Evolutionary conservation across 2,797 vertebrate genomes (phyloP), one percentile per base, ranked within the genome.

Genomic region (Acanthiza pusilla): DNA sequence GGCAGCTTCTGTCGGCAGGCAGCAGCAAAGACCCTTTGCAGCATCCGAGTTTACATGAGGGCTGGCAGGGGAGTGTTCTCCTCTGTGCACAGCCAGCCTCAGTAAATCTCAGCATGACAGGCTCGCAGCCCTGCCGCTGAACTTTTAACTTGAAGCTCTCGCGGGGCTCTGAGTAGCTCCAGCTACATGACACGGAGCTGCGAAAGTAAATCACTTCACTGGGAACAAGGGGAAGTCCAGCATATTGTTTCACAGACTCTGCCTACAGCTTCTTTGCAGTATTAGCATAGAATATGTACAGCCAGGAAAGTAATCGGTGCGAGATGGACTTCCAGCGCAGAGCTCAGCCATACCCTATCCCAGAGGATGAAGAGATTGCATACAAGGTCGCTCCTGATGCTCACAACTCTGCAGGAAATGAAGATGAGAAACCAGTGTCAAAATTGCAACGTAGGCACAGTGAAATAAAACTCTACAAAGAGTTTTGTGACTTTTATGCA

Each of bases 401-500:
- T 75, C 96, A 67, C 71, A 95, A 85, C 30, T 95, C 95, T 6
- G 94, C 98, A 10, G 97, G 96, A 51, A 98, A 96, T 5, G 98
- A 98, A 87, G 97, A 91, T 1, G 98, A 99, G 96, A 97, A 99
- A 88, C 98, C 98, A 1, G 98, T 99, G 74, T 99, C 99, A 92
- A 99, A 98, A 92, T 96, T 98, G 72, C 99, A 99, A 93, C 98
- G 98, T 92, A 98, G 99, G 84, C 99, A 98, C 88, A 99, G 99
- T 90, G 99, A 99, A 74, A 97, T 99, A 65, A 99, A 99, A 97
- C 98, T 99, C 96, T 99, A 99, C 98, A 99, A 99, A 97, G 99
- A 99, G 97, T 99, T 99, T 94, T 99, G 99, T 98, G 99, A 99
- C 98, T 99, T 99, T 96, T 99, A 99, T 94, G 99, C 99, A 60